Conservation (phyloP, 2,113 vertebrate species). For the Cynocephalus volans region DNA sequence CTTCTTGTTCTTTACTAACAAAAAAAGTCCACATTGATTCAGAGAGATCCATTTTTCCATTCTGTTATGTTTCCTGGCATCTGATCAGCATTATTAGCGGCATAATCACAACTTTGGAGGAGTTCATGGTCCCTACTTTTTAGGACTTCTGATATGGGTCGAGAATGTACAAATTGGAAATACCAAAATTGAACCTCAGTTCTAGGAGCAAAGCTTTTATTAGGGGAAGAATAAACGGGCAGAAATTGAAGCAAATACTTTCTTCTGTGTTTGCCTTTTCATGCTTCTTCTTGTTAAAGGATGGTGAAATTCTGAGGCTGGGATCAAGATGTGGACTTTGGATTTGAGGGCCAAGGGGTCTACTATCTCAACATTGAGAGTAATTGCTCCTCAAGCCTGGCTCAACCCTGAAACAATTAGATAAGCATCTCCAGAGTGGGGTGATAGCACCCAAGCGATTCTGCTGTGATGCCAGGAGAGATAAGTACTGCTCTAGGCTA, state of each 20-base stretch:
- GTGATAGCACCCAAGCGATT: neutral
- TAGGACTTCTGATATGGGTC: neutral
- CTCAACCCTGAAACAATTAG: neutral
- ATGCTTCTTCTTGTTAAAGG: neutral
- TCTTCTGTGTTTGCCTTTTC: neutral
- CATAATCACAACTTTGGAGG: neutral
- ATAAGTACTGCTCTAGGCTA: neutral
- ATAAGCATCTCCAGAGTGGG: neutral
- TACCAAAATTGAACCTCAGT: neutral
- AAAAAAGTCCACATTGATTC: neutral
- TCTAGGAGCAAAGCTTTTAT: neutral
- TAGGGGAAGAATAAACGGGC: neutral
- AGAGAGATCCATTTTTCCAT: neutral
- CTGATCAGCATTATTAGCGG: neutral
- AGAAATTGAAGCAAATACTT: neutral
- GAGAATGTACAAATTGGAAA: constrained; percentile 17
- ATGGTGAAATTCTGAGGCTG: neutral
- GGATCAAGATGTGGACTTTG: neutral
- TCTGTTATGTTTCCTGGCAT: neutral
- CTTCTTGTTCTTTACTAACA: neutral
- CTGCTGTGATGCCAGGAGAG: neutral
- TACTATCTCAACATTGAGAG: neutral
- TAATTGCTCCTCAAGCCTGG: neutral
- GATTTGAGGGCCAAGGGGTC: neutral
- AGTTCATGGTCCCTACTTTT: neutral